phyloP scores from a whole-genome alignment of 2,113 vertebrate species.

The Nothobranchius furzeri region DNA sequence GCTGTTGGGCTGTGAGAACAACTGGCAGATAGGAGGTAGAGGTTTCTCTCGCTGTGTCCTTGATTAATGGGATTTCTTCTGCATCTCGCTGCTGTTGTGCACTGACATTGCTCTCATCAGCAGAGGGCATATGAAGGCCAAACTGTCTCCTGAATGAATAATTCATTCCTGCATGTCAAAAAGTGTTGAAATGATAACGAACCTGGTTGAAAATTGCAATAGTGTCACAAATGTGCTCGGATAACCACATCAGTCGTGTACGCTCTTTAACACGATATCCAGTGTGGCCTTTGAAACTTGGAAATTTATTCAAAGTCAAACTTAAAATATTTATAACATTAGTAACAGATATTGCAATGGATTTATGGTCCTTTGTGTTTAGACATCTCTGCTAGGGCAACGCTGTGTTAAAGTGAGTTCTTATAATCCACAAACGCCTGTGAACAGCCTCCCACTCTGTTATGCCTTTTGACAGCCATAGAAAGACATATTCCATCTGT shows the following conservation, averaged over 20 bases:
- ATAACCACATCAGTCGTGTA: constrained; percentile 36
- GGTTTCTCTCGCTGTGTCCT: constrained; percentile 52
- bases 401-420: constrained; percentile 25
- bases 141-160: constrained; percentile 45
- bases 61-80: constrained; percentile 47
- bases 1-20: constrained; percentile 29
- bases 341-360: constrained; percentile 37
- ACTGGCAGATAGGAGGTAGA: constrained; percentile 41
- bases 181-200: constrained; percentile 11
- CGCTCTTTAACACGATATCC: constrained; percentile 19
- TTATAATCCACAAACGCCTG: constrained; percentile 44
- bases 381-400: constrained; percentile 23
- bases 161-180: constrained; percentile 39
- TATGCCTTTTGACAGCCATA: constrained; percentile 46
- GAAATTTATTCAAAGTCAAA: constrained; percentile 32
- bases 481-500: constrained; percentile 46
- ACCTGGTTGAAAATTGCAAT: background rate
- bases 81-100: constrained; percentile 43
- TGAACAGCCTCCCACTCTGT: constrained; percentile 46
- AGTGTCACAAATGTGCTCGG: constrained; percentile 18
- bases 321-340: constrained; percentile 25
- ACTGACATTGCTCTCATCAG: constrained; percentile 19
- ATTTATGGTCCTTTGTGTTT: constrained; percentile 26
- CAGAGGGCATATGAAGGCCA: constrained; percentile 55
- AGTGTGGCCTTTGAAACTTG: constrained; percentile 4